Percentiles rank a stretch among this genome's conserved stretches.
Conservation (phyloP, 2,113 vertebrate species). For the Tupaia tana region DNA sequence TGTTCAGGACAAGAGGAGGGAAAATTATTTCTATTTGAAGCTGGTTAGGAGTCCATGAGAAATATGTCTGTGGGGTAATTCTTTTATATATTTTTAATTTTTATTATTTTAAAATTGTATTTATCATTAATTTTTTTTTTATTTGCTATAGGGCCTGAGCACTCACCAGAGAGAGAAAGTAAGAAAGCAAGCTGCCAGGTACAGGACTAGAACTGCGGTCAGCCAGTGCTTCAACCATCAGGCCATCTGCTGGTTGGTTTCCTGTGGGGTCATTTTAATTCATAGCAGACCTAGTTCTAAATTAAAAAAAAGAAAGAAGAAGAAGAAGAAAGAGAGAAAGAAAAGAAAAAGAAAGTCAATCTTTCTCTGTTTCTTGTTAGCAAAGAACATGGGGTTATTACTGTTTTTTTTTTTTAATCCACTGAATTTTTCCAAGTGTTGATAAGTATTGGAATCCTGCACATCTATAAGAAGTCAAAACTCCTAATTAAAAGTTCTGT, state of each 20-base stretch:
- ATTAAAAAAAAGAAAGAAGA: neutral
- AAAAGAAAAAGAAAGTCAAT: neutral
- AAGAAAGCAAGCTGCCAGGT: no score
- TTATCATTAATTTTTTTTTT: no score
- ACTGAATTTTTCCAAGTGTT: constrained; percentile 52
- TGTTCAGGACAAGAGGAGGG: neutral
- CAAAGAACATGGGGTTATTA: constrained; percentile 6
- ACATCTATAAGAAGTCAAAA: constrained; percentile 78
- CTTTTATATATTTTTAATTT: neutral
- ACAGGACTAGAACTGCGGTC: no score
- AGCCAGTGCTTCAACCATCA: no score
- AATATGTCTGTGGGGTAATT: neutral
- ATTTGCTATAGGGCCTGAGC: no score
- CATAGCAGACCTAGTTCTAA: constrained; percentile 55
- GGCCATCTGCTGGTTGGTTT: no score
- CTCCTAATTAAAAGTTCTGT: constrained; percentile 71
- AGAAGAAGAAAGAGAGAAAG: no score
- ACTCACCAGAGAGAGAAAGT: no score
- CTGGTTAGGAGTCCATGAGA: constrained; percentile 14
- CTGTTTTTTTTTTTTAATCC: neutral
- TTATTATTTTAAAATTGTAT: no score
- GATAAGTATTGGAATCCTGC: constrained; percentile 62
- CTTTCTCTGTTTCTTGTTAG: constrained; percentile 58
- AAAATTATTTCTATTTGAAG: constrained; percentile 52
- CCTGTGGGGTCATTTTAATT: constrained; percentile 30